phyloP scores from a whole-genome alignment of 2,888 invertebrate genomes.

The Napeogenes sylphis region DNA sequence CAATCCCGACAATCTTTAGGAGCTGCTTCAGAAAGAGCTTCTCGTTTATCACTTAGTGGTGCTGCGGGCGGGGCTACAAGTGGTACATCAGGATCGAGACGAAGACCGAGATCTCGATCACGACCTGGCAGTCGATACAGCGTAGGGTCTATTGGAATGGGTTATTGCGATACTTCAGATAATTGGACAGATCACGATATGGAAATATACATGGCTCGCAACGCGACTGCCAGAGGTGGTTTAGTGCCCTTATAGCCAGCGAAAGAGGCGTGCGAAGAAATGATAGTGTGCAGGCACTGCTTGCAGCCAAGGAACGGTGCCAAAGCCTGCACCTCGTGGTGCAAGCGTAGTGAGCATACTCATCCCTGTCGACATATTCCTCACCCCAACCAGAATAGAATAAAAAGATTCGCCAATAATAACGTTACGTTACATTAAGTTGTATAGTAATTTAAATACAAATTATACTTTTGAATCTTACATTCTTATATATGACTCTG shows the following conservation, averaged over 20 bases:
- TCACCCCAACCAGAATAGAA: constrained; percentile 27
- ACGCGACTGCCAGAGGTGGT: constrained; percentile 90
- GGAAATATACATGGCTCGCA: constrained; percentile 96
- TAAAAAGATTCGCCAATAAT: constrained; percentile 24
- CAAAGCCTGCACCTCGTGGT: constrained; percentile 48
- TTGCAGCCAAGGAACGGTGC: constrained; percentile 42
- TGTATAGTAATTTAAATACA: constrained; percentile 4
- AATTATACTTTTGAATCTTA: neutral
- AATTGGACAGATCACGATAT: constrained; percentile 97
- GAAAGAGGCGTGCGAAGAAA: constrained; percentile 45
- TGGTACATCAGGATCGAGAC: constrained; percentile 79
- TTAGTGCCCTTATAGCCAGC: constrained; percentile 86
- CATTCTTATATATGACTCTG: constrained; percentile 6
- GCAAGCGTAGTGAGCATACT: constrained; percentile 44
- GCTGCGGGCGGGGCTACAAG: constrained; percentile 80
- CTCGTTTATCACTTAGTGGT: constrained; percentile 84
- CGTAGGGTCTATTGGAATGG: constrained; percentile 89
- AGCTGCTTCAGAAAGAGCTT: constrained; percentile 88
- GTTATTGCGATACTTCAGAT: constrained; percentile 92
- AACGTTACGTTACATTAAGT: constrained; percentile 15
- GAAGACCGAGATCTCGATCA: constrained; percentile 87
- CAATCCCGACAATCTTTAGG: constrained; percentile 92
- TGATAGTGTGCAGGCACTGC: constrained; percentile 43
- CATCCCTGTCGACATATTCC: constrained; percentile 32
- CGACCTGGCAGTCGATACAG: constrained; percentile 88